Evolutionary conservation across 1,140 invertebrate species (phyloP), one percentile per base, ranked within the genome.

Genomic region (Diachasmimorpha longicaudata): DNA sequence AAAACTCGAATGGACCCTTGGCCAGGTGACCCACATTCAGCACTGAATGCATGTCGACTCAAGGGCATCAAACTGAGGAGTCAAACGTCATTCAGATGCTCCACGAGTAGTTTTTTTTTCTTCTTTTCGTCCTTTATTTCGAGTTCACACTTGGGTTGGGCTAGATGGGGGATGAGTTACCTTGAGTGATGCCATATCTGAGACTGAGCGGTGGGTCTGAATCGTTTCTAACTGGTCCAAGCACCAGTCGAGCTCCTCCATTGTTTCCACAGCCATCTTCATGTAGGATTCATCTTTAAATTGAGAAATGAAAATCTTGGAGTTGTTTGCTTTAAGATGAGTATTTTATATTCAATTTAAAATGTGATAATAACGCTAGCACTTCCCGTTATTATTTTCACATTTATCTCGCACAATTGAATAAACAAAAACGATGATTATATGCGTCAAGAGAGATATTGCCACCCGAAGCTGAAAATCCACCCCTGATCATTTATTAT

Each of bases 191-290:
- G 98, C 98, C 98, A 99, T 99, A 89, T 99, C 98, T 76, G 97
- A 98, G 77, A 99, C 98, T 82, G 97, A 99, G 85, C 97, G 93
- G 91, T 99, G 98, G 63, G 98, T 99, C 92, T 99, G 98, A 87
- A 99, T 99, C 72, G 97, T 99, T 91, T 99, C 98, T 89, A 99
- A 90, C 90, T 99, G 98, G 90, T 99, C 98, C 89, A 99, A 91
- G 89, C 98, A 99, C 98, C 98, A 99, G 90, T 99, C 98, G 86
- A 99, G 90, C 90, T 99, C 98, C 87, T 99, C 98, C 90, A 99
- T 94, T 19, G 98, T 99, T 88, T 99, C 97, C 85, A 97, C 90
- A 58, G 97, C 97, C 83, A 99, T 90, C 87, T 96, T 97, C 89
- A 95, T 93, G 89, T 97, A 97, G 79, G 93, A 91, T 85, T 98